These are phyloP conservation scores for Semnornis frantzii DNA, from an alignment of 2,113 vertebrate species.

Conservation along the genomic window DNA sequence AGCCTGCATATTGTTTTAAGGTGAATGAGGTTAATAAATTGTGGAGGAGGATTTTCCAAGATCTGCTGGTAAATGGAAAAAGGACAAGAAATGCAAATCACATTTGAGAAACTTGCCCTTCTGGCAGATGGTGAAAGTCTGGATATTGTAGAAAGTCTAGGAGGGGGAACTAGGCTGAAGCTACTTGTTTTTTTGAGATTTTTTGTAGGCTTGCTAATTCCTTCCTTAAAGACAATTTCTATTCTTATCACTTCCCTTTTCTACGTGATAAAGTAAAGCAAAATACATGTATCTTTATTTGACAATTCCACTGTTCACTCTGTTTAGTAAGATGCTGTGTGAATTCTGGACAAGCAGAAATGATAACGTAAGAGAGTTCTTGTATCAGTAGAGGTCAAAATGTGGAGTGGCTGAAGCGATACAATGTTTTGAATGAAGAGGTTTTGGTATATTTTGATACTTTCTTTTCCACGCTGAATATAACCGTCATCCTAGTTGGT, in stretches of 20 bases:
- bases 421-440: not conserved
- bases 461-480: not conserved
- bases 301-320: not conserved
- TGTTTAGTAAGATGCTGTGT: not conserved
- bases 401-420: not conserved
- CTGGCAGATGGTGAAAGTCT: not conserved
- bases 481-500: not conserved
- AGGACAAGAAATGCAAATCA: not conserved
- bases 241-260: not conserved
- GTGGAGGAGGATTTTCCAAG: not conserved
- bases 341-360: not conserved
- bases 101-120: not conserved
- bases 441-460: not conserved
- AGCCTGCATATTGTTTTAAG: not conserved
- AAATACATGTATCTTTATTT: not conserved
- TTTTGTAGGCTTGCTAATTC: not conserved
- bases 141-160: not conserved
- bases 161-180: not conserved
- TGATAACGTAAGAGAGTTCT: not conserved
- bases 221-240: slow-evolving; percentile 3
- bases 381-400: not conserved
- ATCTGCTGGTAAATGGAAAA: not conserved
- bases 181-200: not conserved
- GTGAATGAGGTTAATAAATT: not conserved
- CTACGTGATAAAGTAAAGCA: not conserved